Base-by-base conservation (phyloP, 1,140 invertebrate species). In the Drosophila nasuta region DNA sequence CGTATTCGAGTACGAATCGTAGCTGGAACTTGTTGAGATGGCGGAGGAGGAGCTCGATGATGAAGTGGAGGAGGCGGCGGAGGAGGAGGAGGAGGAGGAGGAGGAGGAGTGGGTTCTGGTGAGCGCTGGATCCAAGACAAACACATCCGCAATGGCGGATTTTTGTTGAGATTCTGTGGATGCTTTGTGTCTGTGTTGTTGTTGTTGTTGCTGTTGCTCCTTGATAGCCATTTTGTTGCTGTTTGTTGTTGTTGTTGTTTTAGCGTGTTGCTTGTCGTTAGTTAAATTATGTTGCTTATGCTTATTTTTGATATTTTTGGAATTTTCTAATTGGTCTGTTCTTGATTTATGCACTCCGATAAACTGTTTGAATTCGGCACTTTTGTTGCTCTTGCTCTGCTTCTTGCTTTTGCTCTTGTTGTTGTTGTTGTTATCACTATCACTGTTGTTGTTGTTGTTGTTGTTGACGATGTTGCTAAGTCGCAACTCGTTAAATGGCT, bases 291-390 rank as follows among this genome's bases (percentile, higher is more conserved):
- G 82, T 64, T 72, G 67, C 52, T 87, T 82, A 77, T 79, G 64
- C 54, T 86, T 81, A 82, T 58, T 62, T 71, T 77, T 73, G 56
- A 68, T 57, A 79, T 90, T 90, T 90, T 91, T 90, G 87, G 82
- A 82, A 89, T 83, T 89, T 89, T 89, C 85, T 89, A 89, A 89
- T 89, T 89, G 85, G 85, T 89, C 81, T 89, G 85, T 88, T 85
- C 81, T 88, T 73, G 81, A 75, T 85, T 88, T 88, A 83, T 89
- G 85, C 85, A 89, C 85, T 89, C 89, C 85, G 77, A 85, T 89
- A 52, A 79, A 79, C 54, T 86, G 83, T 79, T 73, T 73, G 43
- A 76, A 79, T 43, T 78, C 74, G 69, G 56, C 79, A 85, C 81
- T 91, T 85, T 85, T 81, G 66, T 62, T 82, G 54, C 73, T 57